Evolutionary conservation across 2,113 vertebrate genomes (phyloP).

Genomic region (Dendropsophus ebraccatus): DNA sequence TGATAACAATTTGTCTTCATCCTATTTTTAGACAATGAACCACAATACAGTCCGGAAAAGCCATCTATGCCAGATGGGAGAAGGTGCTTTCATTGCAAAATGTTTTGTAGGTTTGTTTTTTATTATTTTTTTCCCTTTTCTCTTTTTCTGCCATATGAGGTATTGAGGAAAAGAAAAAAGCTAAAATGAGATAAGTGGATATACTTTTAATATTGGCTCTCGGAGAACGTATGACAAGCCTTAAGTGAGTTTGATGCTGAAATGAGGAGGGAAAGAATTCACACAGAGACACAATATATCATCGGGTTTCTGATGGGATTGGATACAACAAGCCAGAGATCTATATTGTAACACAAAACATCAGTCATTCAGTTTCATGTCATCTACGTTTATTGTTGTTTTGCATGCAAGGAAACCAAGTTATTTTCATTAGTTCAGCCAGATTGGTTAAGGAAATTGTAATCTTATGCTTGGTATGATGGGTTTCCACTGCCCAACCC

Average conservation of each 20-base stretch:
- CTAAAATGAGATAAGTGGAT: constrained; percentile 86
- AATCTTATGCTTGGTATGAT: no score
- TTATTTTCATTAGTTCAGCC: not conserved
- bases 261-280: not conserved
- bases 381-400: not conserved
- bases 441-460: not conserved
- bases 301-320: not conserved
- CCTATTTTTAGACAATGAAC: constrained; percentile 99
- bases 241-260: constrained; percentile 58
- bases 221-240: constrained; percentile 75
- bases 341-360: constrained; percentile 11
- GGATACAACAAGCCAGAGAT: not conserved
- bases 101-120: constrained; percentile 79
- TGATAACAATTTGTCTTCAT: constrained; percentile 99
- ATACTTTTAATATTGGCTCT: constrained; percentile 80
- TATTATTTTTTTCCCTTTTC: constrained; percentile 71
- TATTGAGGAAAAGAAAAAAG: constrained; percentile 71
- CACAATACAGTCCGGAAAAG: constrained; percentile 91
- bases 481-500: no score
- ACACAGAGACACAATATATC: constrained; percentile 5
- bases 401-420: no score
- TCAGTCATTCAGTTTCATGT: not conserved
- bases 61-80: constrained; percentile 96
- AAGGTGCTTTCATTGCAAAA: constrained; percentile 88
- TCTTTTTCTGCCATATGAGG: constrained; percentile 77